Conservation (phyloP, 2,797 vertebrate genomes). For the Pseudomugil gertrudae region DNA sequence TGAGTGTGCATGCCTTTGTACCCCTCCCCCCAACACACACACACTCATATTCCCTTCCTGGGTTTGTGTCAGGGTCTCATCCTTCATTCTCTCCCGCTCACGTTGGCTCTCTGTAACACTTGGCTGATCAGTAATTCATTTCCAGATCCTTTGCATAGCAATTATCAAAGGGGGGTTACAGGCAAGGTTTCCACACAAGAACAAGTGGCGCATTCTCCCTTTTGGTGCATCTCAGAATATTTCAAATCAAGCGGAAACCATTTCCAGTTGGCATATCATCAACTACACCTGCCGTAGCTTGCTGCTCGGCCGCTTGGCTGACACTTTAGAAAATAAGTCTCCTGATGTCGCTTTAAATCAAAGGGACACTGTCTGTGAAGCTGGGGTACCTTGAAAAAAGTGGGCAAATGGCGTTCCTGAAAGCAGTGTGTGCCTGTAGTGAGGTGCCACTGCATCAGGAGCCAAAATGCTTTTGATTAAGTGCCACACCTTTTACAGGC, state of each 20-base stretch:
- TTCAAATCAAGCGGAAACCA: constrained; percentile 77
- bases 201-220: constrained; percentile 44
- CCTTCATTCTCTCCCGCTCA: constrained; percentile 84
- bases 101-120: constrained; percentile 84
- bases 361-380: constrained; percentile 67
- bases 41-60: constrained; percentile 49
- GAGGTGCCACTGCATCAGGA: constrained; percentile 45
- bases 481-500: constrained; percentile 28
- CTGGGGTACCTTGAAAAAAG: constrained; percentile 66
- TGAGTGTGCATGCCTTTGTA: constrained; percentile 26
- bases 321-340: constrained; percentile 80
- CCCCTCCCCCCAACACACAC: constrained; percentile 42
- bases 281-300: constrained; percentile 75
- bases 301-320: constrained; percentile 71
- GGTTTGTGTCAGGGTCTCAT: constrained; percentile 72
- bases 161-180: constrained; percentile 88
- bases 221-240: constrained; percentile 68
- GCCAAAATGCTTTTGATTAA: constrained; percentile 56
- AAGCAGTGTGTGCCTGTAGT: constrained; percentile 44
- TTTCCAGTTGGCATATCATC: constrained; percentile 80
- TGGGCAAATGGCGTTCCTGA: constrained; percentile 70
- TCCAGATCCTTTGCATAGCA: constrained; percentile 85
- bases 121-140: constrained; percentile 90
- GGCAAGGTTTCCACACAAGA: constrained; percentile 78
- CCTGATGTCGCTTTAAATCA: constrained; percentile 75